These are phyloP conservation scores for Parasteatoda tepidariorum DNA, from an alignment of 1,140 invertebrate species.

Conservation along the genomic window DNA sequence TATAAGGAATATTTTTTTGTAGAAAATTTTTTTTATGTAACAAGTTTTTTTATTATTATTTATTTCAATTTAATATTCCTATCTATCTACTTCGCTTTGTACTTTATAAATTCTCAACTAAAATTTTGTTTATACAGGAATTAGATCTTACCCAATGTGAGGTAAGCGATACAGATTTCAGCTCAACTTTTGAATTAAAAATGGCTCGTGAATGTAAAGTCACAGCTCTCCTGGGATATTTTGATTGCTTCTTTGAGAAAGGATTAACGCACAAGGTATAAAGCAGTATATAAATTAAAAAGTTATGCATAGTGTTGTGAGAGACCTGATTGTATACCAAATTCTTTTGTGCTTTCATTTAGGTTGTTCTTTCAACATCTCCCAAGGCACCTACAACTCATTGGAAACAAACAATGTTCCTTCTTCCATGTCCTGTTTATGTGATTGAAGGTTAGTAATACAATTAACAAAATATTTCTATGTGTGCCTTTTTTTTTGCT, in stretches of 20 bases:
- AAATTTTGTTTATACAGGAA: no score
- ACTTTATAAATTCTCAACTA: no score
- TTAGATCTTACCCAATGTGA: slow-evolving; percentile 83
- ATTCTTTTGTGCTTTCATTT: slow-evolving; percentile 64
- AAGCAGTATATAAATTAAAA: no score
- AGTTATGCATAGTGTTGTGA: no score
- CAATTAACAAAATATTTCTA: no score
- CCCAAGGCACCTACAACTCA: slow-evolving; percentile 84
- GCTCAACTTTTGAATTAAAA: slow-evolving; percentile 79
- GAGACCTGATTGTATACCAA: no score
- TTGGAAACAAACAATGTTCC: slow-evolving; percentile 98
- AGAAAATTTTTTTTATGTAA: not conserved
- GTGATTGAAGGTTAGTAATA: slow-evolving; percentile 77
- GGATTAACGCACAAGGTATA: slow-evolving; percentile 48
- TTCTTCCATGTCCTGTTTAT: slow-evolving; percentile 79
- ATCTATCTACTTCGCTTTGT: not conserved
- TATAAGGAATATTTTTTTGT: no score
- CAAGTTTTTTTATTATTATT: not conserved
- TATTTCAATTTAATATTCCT: not conserved
- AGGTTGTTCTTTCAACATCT: slow-evolving; percentile 72
- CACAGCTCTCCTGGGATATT: slow-evolving; percentile 92
- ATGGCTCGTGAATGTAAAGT: slow-evolving; percentile 78
- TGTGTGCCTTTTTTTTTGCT: no score
- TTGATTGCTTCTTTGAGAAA: slow-evolving; percentile 86
- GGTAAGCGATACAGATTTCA: slow-evolving; percentile 81